Evolutionary conservation across 30 jellyfish, hydroid and myxozoan species (phyloP), one percentile per base, ranked within the genome.

Genomic region (Hydra vulgaris): DNA sequence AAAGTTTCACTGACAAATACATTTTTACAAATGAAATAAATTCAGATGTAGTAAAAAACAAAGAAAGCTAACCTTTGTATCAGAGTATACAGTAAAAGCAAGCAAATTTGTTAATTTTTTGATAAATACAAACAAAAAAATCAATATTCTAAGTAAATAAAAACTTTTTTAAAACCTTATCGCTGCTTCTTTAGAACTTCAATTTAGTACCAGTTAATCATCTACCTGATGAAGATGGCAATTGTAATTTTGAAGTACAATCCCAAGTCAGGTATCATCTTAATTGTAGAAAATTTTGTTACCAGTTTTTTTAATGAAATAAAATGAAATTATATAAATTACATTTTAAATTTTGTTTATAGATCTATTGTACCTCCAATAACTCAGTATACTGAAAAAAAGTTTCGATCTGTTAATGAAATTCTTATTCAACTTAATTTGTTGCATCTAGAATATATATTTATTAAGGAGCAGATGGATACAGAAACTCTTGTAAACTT

Each of bases 401-500:
- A 40, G 61, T 40, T 40, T 5, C 61, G 8, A 40, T 40, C 61
- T 3, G 61, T 40, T 40, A 40, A 40, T 40, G 61, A 71, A 1
- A 84, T 94, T 20, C 76, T 94, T 75, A 54, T 71, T 69, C 81
- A 87, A 70, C 81, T 94, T 72, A 85, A 82, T 75, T 56, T 94
- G 70, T 4, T 83, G n/a, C 87, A 84, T 54, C 81, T 83, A 20
- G 89, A 87, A 12, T 40, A 87, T 21, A 77, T 82, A 70, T 94
- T 87, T 82, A 81, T 81, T 21, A 96, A 94, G 20, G 96, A 94
- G 66, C 95, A 89, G 26, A 86, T 94, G 7, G 99, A 94, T 84
- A 87, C 95, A 8, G 96, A 88, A 21, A 94, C 99, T 7, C 87
- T 94, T 92, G 99, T 94, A 74, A n/a, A n/a, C n/a, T n/a, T n/a